Evolutionary conservation across 2,888 invertebrate genomes (phyloP).

Genomic region (Xanthia togata): DNA sequence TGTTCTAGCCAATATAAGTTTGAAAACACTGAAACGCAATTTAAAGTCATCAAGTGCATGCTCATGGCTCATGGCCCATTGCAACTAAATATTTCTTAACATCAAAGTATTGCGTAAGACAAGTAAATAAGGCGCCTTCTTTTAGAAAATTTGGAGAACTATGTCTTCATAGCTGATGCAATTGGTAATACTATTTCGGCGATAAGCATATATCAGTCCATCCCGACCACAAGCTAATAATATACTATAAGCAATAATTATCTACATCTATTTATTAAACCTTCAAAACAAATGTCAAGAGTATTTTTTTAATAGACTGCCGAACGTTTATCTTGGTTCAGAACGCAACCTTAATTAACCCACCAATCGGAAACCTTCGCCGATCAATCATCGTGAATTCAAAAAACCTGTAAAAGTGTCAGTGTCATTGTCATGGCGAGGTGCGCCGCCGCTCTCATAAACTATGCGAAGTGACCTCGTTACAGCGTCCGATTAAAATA

Average conservation of each 20-base stretch:
- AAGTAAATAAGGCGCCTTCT: constrained; percentile 16
- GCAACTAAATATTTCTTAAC: constrained; percentile 43
- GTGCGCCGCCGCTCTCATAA: constrained; percentile 60
- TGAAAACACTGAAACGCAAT: constrained; percentile 32
- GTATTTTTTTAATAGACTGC: constrained; percentile 36
- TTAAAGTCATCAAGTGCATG: constrained; percentile 45
- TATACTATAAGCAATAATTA: constrained; percentile 37
- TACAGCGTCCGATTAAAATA: constrained; percentile 70
- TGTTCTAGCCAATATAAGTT: constrained; percentile 4
- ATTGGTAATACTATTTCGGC: constrained; percentile 24
- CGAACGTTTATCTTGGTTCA: constrained; percentile 44
- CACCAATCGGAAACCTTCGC: constrained; percentile 62
- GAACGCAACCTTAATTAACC: constrained; percentile 53
- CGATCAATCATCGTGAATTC: constrained; percentile 62
- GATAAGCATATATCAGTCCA: constrained; percentile 5
- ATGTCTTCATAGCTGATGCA: constrained; percentile 42
- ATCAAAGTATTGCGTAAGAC: constrained; percentile 25
- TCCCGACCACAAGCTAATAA: constrained; percentile 1
- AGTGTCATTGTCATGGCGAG: constrained; percentile 77
- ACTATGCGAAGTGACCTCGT: constrained; percentile 70
- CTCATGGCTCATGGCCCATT: constrained; percentile 32
- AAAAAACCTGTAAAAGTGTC: constrained; percentile 71
- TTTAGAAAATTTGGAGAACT: constrained; percentile 32
- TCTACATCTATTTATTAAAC: constrained; percentile 38
- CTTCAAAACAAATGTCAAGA: constrained; percentile 63